A percentile compares a stretch with the other conserved stretches of the same genome.
These are phyloP conservation scores for Oryzias dopingdopingensis DNA, from an alignment of 2,797 vertebrate genomes.

Conservation along the genomic window DNA sequence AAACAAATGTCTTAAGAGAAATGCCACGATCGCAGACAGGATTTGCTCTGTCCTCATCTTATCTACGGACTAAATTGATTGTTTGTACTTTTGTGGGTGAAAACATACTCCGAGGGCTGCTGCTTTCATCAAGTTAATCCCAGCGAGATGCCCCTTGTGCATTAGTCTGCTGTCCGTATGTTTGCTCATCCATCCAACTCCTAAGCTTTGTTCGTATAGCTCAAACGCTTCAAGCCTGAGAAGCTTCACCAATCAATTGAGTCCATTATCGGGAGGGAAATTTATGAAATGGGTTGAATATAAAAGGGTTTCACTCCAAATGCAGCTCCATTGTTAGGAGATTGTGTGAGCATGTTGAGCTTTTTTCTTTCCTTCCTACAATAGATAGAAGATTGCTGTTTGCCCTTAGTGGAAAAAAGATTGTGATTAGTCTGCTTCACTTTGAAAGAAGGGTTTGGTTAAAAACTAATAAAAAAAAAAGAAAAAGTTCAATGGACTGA, in stretches of 20 bases:
- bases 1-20: constrained; percentile 52
- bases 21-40: constrained; percentile 44
- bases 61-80: constrained; percentile 75
- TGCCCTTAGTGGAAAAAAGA: constrained; percentile 40
- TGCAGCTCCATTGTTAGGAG: constrained; percentile 41
- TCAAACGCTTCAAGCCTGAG: constrained; percentile 60
- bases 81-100: constrained; percentile 72
- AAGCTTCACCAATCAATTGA: constrained; percentile 71
- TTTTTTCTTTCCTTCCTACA: constrained; percentile 36
- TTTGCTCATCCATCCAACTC: constrained; percentile 59
- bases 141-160: constrained; percentile 50
- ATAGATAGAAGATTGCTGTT: constrained; percentile 43
- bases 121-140: constrained; percentile 66
- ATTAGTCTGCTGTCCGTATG: constrained; percentile 56
- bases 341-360: constrained; percentile 38
- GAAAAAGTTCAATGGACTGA: constrained; percentile 42
- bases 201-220: constrained; percentile 59
- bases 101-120: constrained; percentile 54
- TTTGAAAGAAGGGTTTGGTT: constrained; percentile 20
- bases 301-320: constrained; percentile 54
- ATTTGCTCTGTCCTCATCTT: constrained; percentile 65
- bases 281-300: constrained; percentile 65
- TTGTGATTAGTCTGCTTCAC: constrained; percentile 29
- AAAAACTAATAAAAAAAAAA: constrained; percentile 17
- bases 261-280: constrained; percentile 58